These are phyloP conservation scores for Enhydra lutris DNA, from an alignment of 2,113 vertebrate species.

Conservation along the genomic window DNA sequence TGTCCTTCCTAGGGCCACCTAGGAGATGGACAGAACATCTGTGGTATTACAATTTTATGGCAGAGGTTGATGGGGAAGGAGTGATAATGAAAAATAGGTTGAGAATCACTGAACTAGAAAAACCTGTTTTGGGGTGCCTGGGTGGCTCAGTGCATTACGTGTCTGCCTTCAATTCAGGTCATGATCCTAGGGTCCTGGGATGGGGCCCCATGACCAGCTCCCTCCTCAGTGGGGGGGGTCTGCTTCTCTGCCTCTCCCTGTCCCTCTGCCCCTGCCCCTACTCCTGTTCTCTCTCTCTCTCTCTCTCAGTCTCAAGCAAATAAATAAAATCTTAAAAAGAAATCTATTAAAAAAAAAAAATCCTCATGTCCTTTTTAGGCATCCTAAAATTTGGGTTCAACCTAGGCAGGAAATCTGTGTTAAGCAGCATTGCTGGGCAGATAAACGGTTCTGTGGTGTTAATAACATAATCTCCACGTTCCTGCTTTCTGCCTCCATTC, in stretches of 20 bases:
- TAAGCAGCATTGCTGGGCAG: background rate
- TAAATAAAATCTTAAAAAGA: background rate
- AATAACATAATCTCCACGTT: background rate
- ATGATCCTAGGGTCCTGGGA: background rate
- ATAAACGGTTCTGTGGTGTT: background rate
- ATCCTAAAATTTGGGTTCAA: background rate
- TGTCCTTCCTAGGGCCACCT: background rate
- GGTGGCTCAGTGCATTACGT: background rate
- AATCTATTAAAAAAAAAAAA: background rate
- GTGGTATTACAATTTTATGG: background rate
- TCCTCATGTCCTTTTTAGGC: background rate
- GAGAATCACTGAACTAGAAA: background rate
- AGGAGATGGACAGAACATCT: background rate
- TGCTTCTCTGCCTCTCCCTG: background rate
- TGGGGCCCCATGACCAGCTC: accelerated
- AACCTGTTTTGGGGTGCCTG: background rate
- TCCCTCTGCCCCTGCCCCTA: background rate
- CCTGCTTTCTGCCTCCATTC: background rate
- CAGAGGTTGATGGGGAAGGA: background rate
- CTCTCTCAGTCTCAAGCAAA: background rate
- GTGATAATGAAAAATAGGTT: background rate
- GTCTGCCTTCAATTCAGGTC: background rate
- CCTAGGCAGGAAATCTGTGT: background rate
- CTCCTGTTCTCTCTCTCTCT: background rate
- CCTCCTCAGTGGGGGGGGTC: background rate